A percentile compares a stretch with the other conserved stretches of the same genome.
These are phyloP conservation scores for Toxotes lorentzi DNA, from an alignment of 2,797 vertebrate genomes.

Conservation along the genomic window DNA sequence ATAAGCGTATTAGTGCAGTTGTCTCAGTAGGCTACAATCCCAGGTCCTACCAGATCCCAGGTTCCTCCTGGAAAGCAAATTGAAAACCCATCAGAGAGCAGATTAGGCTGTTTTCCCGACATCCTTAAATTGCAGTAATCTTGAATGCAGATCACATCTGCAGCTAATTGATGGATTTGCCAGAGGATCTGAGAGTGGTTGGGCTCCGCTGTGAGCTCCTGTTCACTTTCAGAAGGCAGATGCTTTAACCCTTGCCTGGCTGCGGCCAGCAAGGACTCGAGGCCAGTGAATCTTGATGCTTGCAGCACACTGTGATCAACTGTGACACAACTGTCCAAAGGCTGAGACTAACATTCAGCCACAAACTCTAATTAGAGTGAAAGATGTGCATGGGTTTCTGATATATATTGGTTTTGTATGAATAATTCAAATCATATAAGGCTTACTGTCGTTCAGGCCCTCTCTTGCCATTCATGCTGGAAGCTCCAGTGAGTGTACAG, in stretches of 20 bases:
- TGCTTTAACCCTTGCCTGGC: slow-evolving; percentile 76
- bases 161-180: slow-evolving; percentile 88
- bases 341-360: slow-evolving; percentile 63
- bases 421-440: slow-evolving; percentile 79
- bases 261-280: slow-evolving; percentile 22
- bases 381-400: slow-evolving; percentile 50
- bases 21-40: slow-evolving; percentile 43
- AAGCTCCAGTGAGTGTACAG: slow-evolving; percentile 32
- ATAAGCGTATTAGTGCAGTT: slow-evolving; percentile 41
- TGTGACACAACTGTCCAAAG: slow-evolving; percentile 70
- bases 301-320: slow-evolving; percentile 55
- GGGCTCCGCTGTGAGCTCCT: slow-evolving; percentile 74
- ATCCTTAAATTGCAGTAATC: slow-evolving; percentile 85
- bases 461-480: slow-evolving; percentile 47
- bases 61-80: slow-evolving; percentile 76
- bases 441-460: slow-evolving; percentile 65
- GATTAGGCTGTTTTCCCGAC: slow-evolving; percentile 81
- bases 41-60: slow-evolving; percentile 54
- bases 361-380: slow-evolving; percentile 70
- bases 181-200: slow-evolving; percentile 79
- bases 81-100: slow-evolving; percentile 83
- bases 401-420: slow-evolving; percentile 70
- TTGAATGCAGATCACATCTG: slow-evolving; percentile 87
- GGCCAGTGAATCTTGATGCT: slow-evolving; percentile 39
- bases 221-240: slow-evolving; percentile 82